Conservation (phyloP, 2,797 vertebrate species). For the Megalops cyprinoides region DNA sequence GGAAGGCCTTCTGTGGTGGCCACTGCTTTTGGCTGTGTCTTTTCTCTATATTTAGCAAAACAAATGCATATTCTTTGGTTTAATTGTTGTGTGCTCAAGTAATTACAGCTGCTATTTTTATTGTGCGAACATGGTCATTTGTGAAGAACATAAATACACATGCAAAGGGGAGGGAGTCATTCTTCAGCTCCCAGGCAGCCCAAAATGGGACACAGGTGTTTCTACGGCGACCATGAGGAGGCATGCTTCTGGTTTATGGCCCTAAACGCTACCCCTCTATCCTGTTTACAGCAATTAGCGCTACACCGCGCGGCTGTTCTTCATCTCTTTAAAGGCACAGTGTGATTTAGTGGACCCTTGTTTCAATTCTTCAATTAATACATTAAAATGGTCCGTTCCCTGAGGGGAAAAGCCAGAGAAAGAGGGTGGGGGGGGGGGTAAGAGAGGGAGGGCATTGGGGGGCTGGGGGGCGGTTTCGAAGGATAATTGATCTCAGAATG, state of each 20-base stretch:
- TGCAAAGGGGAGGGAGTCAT: neutral
- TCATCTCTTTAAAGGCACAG: slow-evolving; percentile 24
- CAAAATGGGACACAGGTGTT: slow-evolving; percentile 43
- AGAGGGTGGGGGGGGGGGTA: slow-evolving; percentile 42
- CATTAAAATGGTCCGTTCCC: slow-evolving; percentile 18
- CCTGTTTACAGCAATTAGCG: slow-evolving; percentile 28
- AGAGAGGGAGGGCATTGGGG: slow-evolving; percentile 13
- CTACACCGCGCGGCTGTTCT: neutral
- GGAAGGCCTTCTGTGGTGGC: neutral
- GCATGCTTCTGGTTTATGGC: neutral
- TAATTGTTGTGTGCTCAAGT: slow-evolving; percentile 33
- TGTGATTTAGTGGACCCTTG: slow-evolving; percentile 5
- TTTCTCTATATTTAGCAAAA: slow-evolving; percentile 31
- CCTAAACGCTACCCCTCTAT: neutral
- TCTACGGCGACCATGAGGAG: neutral
- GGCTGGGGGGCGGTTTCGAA: too few species aligned
- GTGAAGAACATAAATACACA: slow-evolving; percentile 17
- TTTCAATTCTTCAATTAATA: slow-evolving; percentile 30
- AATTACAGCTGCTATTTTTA: slow-evolving; percentile 44
- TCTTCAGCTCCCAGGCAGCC: neutral
- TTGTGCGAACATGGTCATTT: slow-evolving; percentile 4
- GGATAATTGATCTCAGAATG: slow-evolving; percentile 18
- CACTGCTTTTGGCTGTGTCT: neutral
- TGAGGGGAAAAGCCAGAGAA: neutral
- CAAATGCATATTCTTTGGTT: slow-evolving; percentile 38